A percentile compares a stretch with the other conserved stretches of the same genome.
phyloP scores from a whole-genome alignment of 2,888 invertebrate species.

The Mythimna ferrago region DNA sequence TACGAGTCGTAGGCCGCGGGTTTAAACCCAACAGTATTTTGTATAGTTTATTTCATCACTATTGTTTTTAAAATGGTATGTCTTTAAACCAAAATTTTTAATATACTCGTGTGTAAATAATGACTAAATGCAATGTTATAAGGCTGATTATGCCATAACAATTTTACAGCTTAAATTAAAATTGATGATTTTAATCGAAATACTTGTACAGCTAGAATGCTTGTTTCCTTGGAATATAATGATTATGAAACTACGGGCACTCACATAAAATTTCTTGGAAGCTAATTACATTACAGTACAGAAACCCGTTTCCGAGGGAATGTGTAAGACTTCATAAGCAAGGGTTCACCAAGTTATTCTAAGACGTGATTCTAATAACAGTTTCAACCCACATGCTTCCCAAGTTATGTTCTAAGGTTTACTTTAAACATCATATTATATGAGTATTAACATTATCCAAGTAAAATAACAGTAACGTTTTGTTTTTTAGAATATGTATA shows the following conservation, averaged over 20 bases:
- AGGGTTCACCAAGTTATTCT: constrained; percentile 50
- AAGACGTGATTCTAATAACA: constrained; percentile 47
- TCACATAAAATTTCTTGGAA: constrained; percentile 35
- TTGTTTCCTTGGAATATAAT: neutral
- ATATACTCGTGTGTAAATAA: too few species aligned
- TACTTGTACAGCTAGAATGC: neutral
- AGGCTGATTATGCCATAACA: neutral
- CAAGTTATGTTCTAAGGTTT: constrained; percentile 18
- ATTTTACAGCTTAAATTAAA: neutral
- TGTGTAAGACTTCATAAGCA: constrained; percentile 59
- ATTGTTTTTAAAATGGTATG: too few species aligned
- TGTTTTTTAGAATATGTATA: neutral
- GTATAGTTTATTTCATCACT: too few species aligned
- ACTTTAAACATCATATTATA: constrained; percentile 17
- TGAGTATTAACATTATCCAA: constrained; percentile 8
- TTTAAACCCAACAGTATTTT: too few species aligned
- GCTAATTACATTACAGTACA: constrained; percentile 58
- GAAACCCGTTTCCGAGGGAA: constrained; percentile 46
- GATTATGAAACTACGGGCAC: constrained; percentile 24
- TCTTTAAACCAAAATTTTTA: too few species aligned
- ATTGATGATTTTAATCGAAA: neutral
- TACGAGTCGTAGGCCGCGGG: too few species aligned
- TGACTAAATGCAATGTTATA: too few species aligned
- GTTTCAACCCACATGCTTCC: constrained; percentile 12
- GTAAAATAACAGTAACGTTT: neutral